These are phyloP conservation scores for Barypeithes pellucidus DNA, from an alignment of 2,888 invertebrate species.

Conservation along the genomic window DNA sequence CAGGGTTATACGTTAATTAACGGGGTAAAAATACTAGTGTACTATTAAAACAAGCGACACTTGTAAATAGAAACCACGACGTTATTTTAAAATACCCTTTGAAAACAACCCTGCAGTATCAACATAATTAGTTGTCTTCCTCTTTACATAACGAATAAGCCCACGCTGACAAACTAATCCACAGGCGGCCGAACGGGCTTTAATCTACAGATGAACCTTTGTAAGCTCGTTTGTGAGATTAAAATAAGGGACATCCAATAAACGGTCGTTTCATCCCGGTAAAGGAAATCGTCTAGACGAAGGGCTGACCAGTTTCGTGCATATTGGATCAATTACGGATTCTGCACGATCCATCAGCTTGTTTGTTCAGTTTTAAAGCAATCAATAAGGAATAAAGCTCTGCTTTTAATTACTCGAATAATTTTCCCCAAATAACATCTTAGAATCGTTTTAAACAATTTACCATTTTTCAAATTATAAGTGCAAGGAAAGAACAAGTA, in stretches of 20 bases:
- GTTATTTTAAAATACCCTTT: not conserved
- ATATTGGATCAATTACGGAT: conserved; percentile 38
- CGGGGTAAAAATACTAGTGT: too few species aligned
- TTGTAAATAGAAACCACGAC: not conserved
- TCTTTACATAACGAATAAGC: conserved; percentile 31
- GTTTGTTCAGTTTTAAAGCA: conserved; percentile 26
- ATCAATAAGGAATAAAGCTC: conserved; percentile 6
- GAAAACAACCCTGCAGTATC: not conserved
- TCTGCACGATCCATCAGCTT: conserved; percentile 27
- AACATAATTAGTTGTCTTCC: conserved; percentile 1
- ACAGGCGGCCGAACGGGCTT: conserved; percentile 12
- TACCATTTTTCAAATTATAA: too few species aligned
- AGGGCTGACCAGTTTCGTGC: conserved; percentile 22
- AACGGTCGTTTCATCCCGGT: conserved; percentile 16
- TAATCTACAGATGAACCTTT: conserved; percentile 28
- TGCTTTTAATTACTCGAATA: not conserved
- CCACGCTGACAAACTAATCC: conserved; percentile 40
- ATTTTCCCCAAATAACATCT: too few species aligned
- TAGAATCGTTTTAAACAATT: too few species aligned
- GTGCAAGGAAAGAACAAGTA: too few species aligned
- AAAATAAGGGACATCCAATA: conserved; percentile 28
- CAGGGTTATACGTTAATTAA: too few species aligned
- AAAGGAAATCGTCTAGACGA: conserved; percentile 35
- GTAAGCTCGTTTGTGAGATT: conserved; percentile 28
- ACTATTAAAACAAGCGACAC: too few species aligned